Evolutionary conservation across 1,140 invertebrate genomes (phyloP).

Genomic region (Platorchestia sp.): DNA sequence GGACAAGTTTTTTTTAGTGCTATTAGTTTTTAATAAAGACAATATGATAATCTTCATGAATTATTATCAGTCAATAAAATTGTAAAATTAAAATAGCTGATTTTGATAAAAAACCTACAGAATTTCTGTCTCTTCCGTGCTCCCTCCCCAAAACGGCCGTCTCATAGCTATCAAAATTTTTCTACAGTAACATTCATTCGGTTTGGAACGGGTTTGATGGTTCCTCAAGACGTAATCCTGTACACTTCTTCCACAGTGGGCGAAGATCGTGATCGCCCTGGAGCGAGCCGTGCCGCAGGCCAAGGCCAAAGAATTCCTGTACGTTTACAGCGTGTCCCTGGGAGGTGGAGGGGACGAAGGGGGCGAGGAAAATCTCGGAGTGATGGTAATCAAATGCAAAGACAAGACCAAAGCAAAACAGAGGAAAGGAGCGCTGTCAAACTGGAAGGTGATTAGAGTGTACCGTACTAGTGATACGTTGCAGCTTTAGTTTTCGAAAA

Average conservation of each 20-base stretch:
- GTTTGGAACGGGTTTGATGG: too few relatives aligned
- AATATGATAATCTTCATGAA: too few relatives aligned
- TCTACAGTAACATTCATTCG: too few relatives aligned
- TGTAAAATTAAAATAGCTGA: too few relatives aligned
- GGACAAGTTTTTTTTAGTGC: too few relatives aligned
- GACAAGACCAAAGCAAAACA: constrained; percentile 96
- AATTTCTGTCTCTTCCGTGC: too few relatives aligned
- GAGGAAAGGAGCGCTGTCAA: constrained; percentile 93
- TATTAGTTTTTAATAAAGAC: too few relatives aligned
- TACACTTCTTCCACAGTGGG: constrained; percentile 80
- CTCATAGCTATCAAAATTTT: too few relatives aligned
- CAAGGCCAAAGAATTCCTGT: constrained; percentile 89
- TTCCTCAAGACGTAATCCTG: background rate
- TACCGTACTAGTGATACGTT: background rate
- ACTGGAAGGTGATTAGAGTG: constrained; percentile 89
- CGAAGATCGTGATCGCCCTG: constrained; percentile 96
- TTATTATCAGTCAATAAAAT: too few relatives aligned
- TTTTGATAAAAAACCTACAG: too few relatives aligned
- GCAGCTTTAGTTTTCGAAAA: background rate
- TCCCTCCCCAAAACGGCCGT: too few relatives aligned
- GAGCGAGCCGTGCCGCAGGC: constrained; percentile 92
- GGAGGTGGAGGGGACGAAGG: constrained; percentile 81
- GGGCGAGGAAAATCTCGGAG: constrained; percentile 77
- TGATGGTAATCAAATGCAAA: constrained; percentile 98
- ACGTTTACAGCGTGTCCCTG: constrained; percentile 95